A percentile compares a stretch with the other conserved stretches of the same genome.
phyloP scores from a whole-genome alignment of 1,140 invertebrate species.

The Nymphalis io region DNA sequence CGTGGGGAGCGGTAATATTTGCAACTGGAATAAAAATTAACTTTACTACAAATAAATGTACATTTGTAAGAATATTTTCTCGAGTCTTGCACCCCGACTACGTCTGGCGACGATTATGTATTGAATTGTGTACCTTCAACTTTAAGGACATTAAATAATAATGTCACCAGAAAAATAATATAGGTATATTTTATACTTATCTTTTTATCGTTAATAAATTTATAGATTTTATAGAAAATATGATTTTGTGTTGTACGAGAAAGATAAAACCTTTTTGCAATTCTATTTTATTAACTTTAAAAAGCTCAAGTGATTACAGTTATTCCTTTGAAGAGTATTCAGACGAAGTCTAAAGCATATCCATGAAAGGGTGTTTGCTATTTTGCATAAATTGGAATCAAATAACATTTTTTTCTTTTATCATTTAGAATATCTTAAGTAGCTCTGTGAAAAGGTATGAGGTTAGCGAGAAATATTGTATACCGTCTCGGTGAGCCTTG shows the following conservation, averaged over 20 bases:
- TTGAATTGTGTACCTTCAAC: too few relatives aligned
- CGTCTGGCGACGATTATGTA: not conserved
- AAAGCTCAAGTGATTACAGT: constrained; percentile 7
- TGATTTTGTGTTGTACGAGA: too few relatives aligned
- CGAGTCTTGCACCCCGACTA: not conserved
- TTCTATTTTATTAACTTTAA: not conserved
- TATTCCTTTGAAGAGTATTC: constrained; percentile 10
- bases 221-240: too few relatives aligned
- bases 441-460: not conserved
- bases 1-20: constrained; percentile 40
- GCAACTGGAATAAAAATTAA: constrained; percentile 48
- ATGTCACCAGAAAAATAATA: too few relatives aligned
- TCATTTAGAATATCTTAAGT: constrained; percentile 8
- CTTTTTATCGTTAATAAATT: too few relatives aligned
- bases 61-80: not conserved
- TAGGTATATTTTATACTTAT: too few relatives aligned
- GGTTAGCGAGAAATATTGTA: constrained; percentile 18
- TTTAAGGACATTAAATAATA: too few relatives aligned
- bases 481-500: constrained; percentile 19
- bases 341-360: constrained; percentile 22
- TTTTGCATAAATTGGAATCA: constrained; percentile 27
- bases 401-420: constrained; percentile 18
- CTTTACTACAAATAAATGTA: constrained; percentile 26
- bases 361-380: constrained; percentile 13
- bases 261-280: not conserved